Percentiles rank a stretch among this genome's conserved stretches.
Evolutionary conservation across 64 coral and sea anemone genomes (phyloP).

Genomic region (Montipora foliosa): DNA sequence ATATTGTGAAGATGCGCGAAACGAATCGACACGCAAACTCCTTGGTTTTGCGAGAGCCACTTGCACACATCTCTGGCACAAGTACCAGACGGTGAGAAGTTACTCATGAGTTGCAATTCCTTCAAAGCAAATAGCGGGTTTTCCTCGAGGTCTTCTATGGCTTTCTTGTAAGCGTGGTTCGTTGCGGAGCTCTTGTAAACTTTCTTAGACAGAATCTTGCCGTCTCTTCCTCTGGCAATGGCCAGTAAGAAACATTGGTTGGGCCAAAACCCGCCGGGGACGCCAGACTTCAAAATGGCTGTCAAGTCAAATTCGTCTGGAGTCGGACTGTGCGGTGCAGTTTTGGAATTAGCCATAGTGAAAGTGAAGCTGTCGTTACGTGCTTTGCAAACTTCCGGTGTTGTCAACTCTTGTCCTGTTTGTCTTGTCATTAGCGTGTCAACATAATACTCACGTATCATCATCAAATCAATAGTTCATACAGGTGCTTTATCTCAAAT

Average conservation of each 20-base stretch:
- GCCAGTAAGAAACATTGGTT: not conserved
- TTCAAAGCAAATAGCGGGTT: not conserved
- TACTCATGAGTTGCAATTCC: slow-evolving; percentile 23
- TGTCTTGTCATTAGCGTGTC: not conserved
- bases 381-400: not conserved
- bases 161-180: not conserved
- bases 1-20: slow-evolving; percentile 56
- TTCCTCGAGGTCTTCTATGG: slow-evolving; percentile 12
- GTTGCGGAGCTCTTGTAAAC: slow-evolving; percentile 16
- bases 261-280: slow-evolving; percentile 61
- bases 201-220: slow-evolving; percentile 27
- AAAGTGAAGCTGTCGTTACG: not conserved
- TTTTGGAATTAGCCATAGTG: not conserved
- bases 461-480: not conserved
- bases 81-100: slow-evolving; percentile 31
- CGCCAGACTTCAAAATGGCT: slow-evolving; percentile 21
- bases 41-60: slow-evolving; percentile 38
- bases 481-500: not conserved
- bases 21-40: slow-evolving; percentile 37
- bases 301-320: slow-evolving; percentile 44
- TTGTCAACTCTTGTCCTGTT: not conserved
- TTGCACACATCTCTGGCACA: slow-evolving; percentile 28
- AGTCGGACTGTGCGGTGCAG: slow-evolving; percentile 13
- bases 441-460: not conserved
- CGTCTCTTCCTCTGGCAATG: slow-evolving; percentile 32